These are phyloP conservation scores for Drosophila biarmipes DNA, from an alignment of 1,140 invertebrate species.

Conservation along the genomic window DNA sequence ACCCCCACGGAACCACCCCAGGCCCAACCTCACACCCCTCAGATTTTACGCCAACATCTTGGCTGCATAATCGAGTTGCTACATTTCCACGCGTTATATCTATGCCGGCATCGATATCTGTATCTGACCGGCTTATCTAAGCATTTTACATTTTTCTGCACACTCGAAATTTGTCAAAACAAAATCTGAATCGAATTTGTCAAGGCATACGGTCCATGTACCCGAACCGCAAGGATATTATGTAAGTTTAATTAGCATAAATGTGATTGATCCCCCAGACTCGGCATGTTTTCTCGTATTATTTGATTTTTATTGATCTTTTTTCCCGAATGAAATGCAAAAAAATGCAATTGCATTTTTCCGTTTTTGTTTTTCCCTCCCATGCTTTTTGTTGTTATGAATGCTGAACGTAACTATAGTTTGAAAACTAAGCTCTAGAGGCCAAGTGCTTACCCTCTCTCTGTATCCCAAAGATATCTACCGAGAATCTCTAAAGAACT, in stretches of 20 bases:
- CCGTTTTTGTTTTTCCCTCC: slow-evolving; percentile 33
- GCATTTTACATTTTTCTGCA: slow-evolving; percentile 66
- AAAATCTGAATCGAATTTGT: slow-evolving; percentile 80
- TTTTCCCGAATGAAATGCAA: slow-evolving; percentile 73
- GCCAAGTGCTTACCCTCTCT: slow-evolving; percentile 55
- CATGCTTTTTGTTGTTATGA: slow-evolving; percentile 61
- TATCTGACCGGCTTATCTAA: slow-evolving; percentile 62
- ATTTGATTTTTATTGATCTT: slow-evolving; percentile 79
- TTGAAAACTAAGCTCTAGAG: slow-evolving; percentile 55
- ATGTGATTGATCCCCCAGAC: slow-evolving; percentile 79
- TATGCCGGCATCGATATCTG: slow-evolving; percentile 23
- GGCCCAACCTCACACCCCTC: too few relatives aligned
- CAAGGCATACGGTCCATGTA: slow-evolving; percentile 39
- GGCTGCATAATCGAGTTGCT: slow-evolving; percentile 44
- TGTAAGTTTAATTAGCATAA: slow-evolving; percentile 80
- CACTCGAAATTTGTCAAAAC: slow-evolving; percentile 53
- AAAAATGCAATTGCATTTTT: slow-evolving; percentile 78
- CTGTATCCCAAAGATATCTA: background rate
- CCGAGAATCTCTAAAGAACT: background rate
- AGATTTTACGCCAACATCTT: slow-evolving; percentile 2
- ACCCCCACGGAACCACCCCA: background rate
- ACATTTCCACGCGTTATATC: slow-evolving; percentile 40
- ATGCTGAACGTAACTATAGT: slow-evolving; percentile 52
- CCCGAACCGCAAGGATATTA: slow-evolving; percentile 45
- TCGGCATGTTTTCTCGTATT: slow-evolving; percentile 74